These are phyloP conservation scores for Drosophila paramelanica DNA, from an alignment of 2,888 invertebrate species.

Conservation along the genomic window DNA sequence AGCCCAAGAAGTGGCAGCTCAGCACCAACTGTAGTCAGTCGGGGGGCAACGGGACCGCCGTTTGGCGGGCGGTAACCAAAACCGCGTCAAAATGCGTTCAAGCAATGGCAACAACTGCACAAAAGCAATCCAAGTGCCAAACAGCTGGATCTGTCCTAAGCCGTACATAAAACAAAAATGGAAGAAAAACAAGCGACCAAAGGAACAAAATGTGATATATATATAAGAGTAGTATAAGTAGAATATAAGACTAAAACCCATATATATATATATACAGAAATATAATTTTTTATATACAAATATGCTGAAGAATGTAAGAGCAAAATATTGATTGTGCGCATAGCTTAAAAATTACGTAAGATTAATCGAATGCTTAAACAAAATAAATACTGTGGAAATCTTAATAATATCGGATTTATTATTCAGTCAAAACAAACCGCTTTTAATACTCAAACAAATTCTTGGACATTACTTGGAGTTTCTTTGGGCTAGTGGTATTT, in stretches of 20 bases:
- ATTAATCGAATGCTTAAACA: too few relatives aligned
- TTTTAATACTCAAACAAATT: too few relatives aligned
- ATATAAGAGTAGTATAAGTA: neutral
- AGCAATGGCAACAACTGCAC: slow-evolving; percentile 31
- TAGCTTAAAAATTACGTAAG: too few relatives aligned
- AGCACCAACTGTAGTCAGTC: slow-evolving; percentile 3
- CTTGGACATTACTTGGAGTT: too few relatives aligned
- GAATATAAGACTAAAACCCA: neutral
- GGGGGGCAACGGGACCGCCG: neutral
- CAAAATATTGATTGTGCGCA: too few relatives aligned
- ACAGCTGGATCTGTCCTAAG: slow-evolving; percentile 9
- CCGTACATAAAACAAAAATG: neutral
- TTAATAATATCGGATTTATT: too few relatives aligned
- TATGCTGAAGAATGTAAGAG: too few relatives aligned
- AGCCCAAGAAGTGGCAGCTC: slow-evolving; percentile 50
- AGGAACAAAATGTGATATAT: neutral
- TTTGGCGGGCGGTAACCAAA: slow-evolving; percentile 14
- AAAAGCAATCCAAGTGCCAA: slow-evolving; percentile 35
- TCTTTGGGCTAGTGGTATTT: slow-evolving; percentile 49
- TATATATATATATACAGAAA: too few relatives aligned
- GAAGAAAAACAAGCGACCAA: neutral
- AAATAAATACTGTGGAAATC: too few relatives aligned
- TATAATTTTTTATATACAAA: too few relatives aligned
- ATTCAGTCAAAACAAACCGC: too few relatives aligned
- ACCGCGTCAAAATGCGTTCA: slow-evolving; percentile 60